Conservation (phyloP, 2,888 invertebrate species). For the Orthosia incerta region DNA sequence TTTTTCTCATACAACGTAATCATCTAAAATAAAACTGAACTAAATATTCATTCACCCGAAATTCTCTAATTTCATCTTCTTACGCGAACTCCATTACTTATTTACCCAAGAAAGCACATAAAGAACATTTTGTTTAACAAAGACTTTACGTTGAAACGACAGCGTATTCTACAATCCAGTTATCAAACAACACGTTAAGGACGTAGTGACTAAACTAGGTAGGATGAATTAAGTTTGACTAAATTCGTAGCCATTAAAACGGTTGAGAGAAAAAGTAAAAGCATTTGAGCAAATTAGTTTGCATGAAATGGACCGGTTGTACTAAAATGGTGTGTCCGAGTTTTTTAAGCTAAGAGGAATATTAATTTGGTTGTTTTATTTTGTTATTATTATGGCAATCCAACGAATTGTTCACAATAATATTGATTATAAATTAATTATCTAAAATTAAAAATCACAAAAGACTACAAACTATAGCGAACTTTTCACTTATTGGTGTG, state of each 20-base stretch:
- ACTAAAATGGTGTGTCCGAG: constrained; percentile 32
- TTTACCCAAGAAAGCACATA: constrained; percentile 28
- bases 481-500: no score
- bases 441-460: no score
- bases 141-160: constrained; percentile 32
- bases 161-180: constrained; percentile 66
- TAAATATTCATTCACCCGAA: constrained; percentile 12
- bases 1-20: background rate
- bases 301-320: constrained; percentile 19
- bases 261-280: constrained; percentile 31
- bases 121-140: constrained; percentile 37
- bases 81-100: constrained; percentile 23
- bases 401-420: no score
- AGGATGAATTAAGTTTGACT: constrained; percentile 63
- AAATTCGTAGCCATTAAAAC: constrained; percentile 71
- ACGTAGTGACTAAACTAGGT: constrained; percentile 72
- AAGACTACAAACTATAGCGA: no score
- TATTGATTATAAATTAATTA: no score
- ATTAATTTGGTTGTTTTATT: constrained; percentile 17
- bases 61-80: constrained; percentile 18
- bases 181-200: constrained; percentile 77
- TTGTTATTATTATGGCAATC: no score
- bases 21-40: constrained; percentile 3
- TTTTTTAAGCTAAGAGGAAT: constrained; percentile 19
- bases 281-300: constrained; percentile 42